phyloP scores from a whole-genome alignment of 1,140 invertebrate genomes.

The Gryon sp. region DNA sequence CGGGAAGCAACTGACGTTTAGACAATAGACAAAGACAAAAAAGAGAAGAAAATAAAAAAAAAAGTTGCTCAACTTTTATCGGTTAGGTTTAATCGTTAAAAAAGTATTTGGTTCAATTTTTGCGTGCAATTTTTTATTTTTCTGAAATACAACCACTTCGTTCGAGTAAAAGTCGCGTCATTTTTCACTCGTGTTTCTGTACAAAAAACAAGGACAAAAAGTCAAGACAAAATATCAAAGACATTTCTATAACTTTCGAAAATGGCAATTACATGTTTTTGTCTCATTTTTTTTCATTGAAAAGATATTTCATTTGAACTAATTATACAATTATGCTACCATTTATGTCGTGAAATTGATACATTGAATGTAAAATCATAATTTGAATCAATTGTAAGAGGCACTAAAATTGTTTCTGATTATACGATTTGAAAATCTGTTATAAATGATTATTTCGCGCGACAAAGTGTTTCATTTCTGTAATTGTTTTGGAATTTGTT shows the following conservation, averaged over 20 bases:
- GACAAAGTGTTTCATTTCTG: too few relatives aligned
- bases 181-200: constrained; percentile 7
- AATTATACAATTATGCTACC: too few relatives aligned
- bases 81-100: constrained; percentile 51
- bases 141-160: constrained; percentile 13
- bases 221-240: background rate
- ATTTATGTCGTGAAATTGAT: too few relatives aligned
- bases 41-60: constrained; percentile 15
- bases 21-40: too few relatives aligned
- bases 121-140: constrained; percentile 12
- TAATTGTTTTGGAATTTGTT: constrained; percentile 19
- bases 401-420: too few relatives aligned
- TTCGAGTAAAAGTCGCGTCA: background rate
- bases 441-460: too few relatives aligned
- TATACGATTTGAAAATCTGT: too few relatives aligned
- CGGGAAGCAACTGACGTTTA: constrained; percentile 44
- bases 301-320: too few relatives aligned
- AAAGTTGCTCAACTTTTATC: constrained; percentile 53
- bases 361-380: too few relatives aligned
- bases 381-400: too few relatives aligned
- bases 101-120: constrained; percentile 31
- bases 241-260: background rate
- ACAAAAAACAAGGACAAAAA: background rate
- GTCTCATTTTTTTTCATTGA: too few relatives aligned
- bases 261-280: too few relatives aligned